Evolutionary conservation across 1,140 invertebrate genomes (phyloP).

Genomic region (Gonioctena quinquepunctata): DNA sequence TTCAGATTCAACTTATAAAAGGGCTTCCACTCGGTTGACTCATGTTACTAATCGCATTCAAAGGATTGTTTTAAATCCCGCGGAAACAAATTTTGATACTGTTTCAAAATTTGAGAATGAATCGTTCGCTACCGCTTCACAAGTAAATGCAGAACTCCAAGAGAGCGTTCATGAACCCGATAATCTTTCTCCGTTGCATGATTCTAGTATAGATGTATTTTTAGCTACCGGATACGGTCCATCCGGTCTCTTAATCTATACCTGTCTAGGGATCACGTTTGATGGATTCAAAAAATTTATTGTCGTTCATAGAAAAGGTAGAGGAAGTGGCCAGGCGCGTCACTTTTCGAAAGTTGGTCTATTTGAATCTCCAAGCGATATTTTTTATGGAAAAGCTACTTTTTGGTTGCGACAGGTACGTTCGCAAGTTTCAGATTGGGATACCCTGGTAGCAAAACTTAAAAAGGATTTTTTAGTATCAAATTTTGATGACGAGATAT

Average conservation of each 20-base stretch:
- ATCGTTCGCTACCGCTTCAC: too few species aligned
- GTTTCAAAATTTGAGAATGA: too few species aligned
- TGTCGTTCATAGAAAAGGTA: neutral
- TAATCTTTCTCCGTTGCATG: too few species aligned
- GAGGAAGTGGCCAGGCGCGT: neutral
- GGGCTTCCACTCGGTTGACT: neutral
- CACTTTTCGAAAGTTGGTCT: neutral
- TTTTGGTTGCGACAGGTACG: slow-evolving; percentile 42
- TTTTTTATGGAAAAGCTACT: slow-evolving; percentile 36
- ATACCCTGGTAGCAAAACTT: neutral
- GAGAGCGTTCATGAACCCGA: too few species aligned
- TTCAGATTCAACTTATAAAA: neutral
- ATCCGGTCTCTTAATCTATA: too few species aligned
- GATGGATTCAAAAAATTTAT: neutral
- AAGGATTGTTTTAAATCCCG: too few species aligned
- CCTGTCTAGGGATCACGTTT: too few species aligned
- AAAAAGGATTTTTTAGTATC: neutral
- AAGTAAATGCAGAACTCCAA: too few species aligned
- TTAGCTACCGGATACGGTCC: too few species aligned
- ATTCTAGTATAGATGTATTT: too few species aligned
- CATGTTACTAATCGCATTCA: neutral
- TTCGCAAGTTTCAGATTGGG: neutral
- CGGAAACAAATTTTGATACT: too few species aligned
- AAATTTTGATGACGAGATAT: neutral
- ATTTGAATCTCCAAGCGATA: neutral